These are phyloP conservation scores for Hemaris fuciformis DNA, from an alignment of 2,888 invertebrate genomes.

Conservation along the genomic window DNA sequence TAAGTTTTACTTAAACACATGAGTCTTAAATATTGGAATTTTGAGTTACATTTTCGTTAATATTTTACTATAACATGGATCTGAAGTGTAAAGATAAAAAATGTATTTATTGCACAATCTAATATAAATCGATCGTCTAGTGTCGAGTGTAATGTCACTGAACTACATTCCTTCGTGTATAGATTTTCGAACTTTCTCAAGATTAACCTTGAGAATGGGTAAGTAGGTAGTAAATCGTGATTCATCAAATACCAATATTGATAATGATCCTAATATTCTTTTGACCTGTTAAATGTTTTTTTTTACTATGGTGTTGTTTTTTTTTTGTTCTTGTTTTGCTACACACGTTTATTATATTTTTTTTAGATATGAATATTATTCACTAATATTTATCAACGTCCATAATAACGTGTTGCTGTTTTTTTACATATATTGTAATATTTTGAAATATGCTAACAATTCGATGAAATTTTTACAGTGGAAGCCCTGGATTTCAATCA, in stretches of 20 bases:
- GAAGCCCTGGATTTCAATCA: too few relatives aligned
- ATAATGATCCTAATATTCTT: neutral
- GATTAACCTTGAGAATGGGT: slow-evolving; percentile 2
- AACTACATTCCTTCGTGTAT: slow-evolving; percentile 11
- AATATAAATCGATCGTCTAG: neutral
- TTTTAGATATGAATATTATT: too few relatives aligned
- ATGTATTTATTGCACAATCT: neutral
- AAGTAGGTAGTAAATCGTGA: neutral
- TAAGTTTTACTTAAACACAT: slow-evolving; percentile 39
- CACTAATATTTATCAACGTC: too few relatives aligned
- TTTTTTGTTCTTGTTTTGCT: too few relatives aligned
- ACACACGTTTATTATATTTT: too few relatives aligned
- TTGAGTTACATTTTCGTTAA: neutral
- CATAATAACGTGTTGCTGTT: too few relatives aligned
- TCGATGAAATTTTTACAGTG: too few relatives aligned
- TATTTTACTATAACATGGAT: neutral
- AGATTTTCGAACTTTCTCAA: slow-evolving; percentile 14
- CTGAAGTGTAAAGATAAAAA: neutral
- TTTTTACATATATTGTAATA: too few relatives aligned
- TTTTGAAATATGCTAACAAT: too few relatives aligned
- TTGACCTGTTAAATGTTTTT: neutral
- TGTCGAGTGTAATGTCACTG: neutral
- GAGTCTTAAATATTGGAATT: neutral
- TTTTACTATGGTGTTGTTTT: neutral
- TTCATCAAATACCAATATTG: neutral